phyloP scores from a whole-genome alignment of 2,888 invertebrate species.

The Pollenia griseotomentosa region DNA sequence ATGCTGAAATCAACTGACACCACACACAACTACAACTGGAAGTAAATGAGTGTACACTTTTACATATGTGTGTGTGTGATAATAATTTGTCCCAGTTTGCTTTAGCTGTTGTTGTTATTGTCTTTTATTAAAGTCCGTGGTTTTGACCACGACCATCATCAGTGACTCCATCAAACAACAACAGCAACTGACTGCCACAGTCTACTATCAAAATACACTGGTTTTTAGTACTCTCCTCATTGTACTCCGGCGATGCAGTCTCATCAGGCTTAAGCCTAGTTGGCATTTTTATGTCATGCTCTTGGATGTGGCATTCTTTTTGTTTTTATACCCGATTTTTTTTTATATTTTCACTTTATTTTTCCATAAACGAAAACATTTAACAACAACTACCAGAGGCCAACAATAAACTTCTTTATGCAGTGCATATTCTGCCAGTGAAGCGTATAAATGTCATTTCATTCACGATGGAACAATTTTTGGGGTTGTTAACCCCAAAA shows the following conservation, averaged over 20 bases:
- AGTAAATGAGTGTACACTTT: background rate
- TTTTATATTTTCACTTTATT: slow-evolving; percentile 47
- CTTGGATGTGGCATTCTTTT: slow-evolving; percentile 12
- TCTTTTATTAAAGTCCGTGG: slow-evolving; percentile 15
- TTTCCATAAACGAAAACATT: slow-evolving; percentile 34
- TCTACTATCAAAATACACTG: background rate
- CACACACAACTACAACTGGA: background rate
- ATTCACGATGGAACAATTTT: slow-evolving; percentile 28
- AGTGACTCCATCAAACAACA: slow-evolving; percentile 42
- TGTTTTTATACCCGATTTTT: slow-evolving; percentile 21
- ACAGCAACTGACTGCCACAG: slow-evolving; percentile 17
- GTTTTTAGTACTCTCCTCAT: background rate
- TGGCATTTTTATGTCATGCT: slow-evolving; percentile 46
- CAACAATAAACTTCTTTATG: slow-evolving; percentile 39
- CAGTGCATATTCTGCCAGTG: slow-evolving; percentile 28
- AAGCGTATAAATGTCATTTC: slow-evolving; percentile 60
- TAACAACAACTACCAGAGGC: background rate
- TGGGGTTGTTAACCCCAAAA: background rate
- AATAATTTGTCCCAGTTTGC: slow-evolving; percentile 30
- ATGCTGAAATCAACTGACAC: slow-evolving; percentile 50
- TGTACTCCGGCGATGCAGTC: background rate
- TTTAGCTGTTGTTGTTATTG: slow-evolving; percentile 21
- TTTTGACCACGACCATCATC: slow-evolving; percentile 51
- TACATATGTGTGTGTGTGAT: slow-evolving; percentile 6
- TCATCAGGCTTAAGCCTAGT: slow-evolving; percentile 51